These are phyloP conservation scores for Melopsittacus undulatus DNA, from an alignment of 2,797 vertebrate genomes.

Conservation along the genomic window DNA sequence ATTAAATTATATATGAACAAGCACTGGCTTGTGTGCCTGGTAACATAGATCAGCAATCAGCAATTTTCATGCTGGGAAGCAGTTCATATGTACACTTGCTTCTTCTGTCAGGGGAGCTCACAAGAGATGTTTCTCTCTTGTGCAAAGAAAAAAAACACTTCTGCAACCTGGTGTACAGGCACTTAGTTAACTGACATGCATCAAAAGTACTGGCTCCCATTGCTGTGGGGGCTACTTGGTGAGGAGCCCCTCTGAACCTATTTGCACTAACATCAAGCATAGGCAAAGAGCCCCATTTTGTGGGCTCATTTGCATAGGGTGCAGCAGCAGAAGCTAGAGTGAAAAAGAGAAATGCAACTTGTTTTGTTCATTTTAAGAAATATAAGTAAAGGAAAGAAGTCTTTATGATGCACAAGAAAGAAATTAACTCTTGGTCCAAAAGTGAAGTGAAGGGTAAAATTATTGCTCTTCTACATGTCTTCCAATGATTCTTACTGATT, in stretches of 20 bases:
- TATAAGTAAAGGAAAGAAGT: background rate
- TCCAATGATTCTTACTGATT: background rate
- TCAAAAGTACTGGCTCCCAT: background rate
- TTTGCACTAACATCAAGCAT: background rate
- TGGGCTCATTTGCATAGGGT: background rate
- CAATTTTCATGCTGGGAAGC: background rate
- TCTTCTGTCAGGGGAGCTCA: background rate
- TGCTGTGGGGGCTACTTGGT: background rate
- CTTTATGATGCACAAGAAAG: background rate
- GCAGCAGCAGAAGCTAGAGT: rapidly evolving
- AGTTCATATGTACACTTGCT: background rate
- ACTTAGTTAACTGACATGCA: background rate
- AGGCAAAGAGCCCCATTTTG: background rate
- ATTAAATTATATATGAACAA: background rate
- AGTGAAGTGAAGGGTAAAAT: background rate
- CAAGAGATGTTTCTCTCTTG: background rate
- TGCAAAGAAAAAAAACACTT: background rate
- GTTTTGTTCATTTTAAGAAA: background rate
- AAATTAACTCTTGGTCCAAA: background rate
- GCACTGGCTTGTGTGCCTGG: background rate
- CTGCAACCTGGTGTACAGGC: background rate
- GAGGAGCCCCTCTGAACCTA: background rate
- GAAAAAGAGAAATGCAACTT: background rate
- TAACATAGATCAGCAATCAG: background rate
- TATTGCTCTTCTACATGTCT: background rate